Evolutionary conservation across 2,113 vertebrate genomes (phyloP).

Genomic region (Puma concolor): DNA sequence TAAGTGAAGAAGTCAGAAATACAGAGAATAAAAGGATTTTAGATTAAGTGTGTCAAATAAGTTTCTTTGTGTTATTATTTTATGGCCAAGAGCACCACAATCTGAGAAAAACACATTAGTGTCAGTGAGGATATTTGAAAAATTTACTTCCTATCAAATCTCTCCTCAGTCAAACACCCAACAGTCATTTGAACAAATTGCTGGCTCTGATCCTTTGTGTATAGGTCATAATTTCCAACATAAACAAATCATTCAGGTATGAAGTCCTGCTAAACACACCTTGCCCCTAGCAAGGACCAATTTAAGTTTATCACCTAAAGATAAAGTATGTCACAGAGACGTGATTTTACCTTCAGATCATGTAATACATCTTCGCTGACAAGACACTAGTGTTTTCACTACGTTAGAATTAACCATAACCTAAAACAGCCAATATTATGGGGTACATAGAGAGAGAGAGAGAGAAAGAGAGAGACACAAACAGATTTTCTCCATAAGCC

Average conservation of each 20-base stretch:
- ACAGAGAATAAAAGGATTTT: not conserved
- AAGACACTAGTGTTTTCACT: not conserved
- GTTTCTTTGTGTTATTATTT: not conserved
- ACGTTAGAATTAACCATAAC: not conserved
- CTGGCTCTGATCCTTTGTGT: not conserved
- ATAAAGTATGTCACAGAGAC: not conserved
- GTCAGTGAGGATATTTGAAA: slow-evolving; percentile 46
- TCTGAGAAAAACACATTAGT: slow-evolving; percentile 20
- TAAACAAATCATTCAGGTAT: slow-evolving; percentile 28
- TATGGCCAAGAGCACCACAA: slow-evolving; percentile 49
- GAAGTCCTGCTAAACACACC: not conserved
- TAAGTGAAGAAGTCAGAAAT: slow-evolving; percentile 53
- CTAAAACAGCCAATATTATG: not conserved
- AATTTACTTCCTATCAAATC: not conserved
- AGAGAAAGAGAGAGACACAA: too few relatives aligned
- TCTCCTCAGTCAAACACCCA: not conserved
- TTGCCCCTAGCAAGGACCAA: not conserved
- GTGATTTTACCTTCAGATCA: not conserved
- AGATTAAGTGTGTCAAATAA: not conserved
- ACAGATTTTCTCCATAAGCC: slow-evolving; percentile 43
- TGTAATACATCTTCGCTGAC: not conserved
- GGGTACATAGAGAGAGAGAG: not conserved
- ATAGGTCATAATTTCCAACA: not conserved
- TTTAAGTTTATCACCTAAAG: not conserved
- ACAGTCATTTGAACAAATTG: slow-evolving; percentile 21